These are phyloP conservation scores for Caenorhabditis imperialis DNA, from an alignment of 2,888 invertebrate species.

Conservation along the genomic window DNA sequence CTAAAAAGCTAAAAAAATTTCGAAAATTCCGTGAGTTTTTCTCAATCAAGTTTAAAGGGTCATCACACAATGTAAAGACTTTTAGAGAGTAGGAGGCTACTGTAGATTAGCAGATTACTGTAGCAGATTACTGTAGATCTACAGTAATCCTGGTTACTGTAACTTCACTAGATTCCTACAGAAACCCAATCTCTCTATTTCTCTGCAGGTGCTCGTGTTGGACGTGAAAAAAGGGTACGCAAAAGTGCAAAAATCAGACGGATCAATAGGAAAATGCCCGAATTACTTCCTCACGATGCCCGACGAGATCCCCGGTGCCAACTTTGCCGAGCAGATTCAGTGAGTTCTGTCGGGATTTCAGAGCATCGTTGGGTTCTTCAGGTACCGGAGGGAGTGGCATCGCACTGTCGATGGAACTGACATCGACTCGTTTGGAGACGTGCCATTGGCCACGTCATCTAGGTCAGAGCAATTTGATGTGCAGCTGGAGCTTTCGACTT, in stretches of 20 bases:
- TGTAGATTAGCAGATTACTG: no score
- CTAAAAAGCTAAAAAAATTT: no score
- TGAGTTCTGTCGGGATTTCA: conserved; percentile 5
- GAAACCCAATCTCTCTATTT: no score
- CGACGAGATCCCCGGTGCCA: conserved; percentile 51
- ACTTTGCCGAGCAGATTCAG: conserved; percentile 60
- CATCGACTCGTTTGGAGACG: not conserved
- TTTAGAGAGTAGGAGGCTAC: no score
- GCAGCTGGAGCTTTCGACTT: conserved; percentile 35
- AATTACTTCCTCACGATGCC: conserved; percentile 50
- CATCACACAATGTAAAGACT: no score
- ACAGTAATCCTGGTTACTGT: no score
- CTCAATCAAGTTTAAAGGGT: no score
- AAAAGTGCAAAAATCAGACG: conserved; percentile 42
- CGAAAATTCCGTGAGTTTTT: no score
- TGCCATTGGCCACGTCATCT: conserved; percentile 14
- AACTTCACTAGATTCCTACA: no score
- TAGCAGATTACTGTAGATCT: no score
- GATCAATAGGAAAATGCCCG: conserved; percentile 53
- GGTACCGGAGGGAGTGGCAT: conserved; percentile 49
- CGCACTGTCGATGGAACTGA: conserved; percentile 30
- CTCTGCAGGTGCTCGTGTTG: conserved; percentile 25
- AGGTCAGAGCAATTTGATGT: conserved; percentile 31
- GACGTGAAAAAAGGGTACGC: conserved; percentile 46
- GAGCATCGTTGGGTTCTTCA: conserved; percentile 1